Base-by-base conservation (phyloP, 2,797 vertebrate genomes). In the Clarias platycephalus region DNA sequence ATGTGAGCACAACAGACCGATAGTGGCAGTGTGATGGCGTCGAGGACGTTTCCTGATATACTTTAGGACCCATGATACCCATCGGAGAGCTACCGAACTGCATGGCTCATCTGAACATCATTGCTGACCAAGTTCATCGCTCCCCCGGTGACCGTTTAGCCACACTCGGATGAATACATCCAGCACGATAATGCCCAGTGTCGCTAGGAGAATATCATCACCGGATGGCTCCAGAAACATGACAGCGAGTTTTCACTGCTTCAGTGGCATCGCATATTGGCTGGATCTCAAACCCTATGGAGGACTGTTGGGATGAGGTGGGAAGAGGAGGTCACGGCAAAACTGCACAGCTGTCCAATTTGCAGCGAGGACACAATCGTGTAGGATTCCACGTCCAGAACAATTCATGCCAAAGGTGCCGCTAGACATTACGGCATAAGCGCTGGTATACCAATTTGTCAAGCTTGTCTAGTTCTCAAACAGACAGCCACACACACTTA, bases 201-300 rank as follows among this genome's bases (percentile, higher is more conserved):
- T 80, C 83, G 37, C 60, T 20, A 26, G 66, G 74, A 66, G 82
- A 71, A 84, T 37, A 87, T 84, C 83, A 85, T 60, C 83, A 44
- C 66, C 40, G 64, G 24, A 83, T 67, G 44, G 58, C n/a, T 80
- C 58, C 78, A 66, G 53, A n/a, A 80, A 64, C 78, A 80, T 66
- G 78, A 80, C 78, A 80, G 62, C 78, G 31, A 66, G n/a, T 80
- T 66, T 80, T 66, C 62, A 53, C 18, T 80, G 78, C 62, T 80
- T 66, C 62, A 49, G 40, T 66, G 62, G 78, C 5, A 26, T 49
- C 44, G 26, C 40, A 6, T 2, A 49, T n/a, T 80, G 37, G n/a
- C 40, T 24, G 20, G 37, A 64, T 20, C 40, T 80, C 76, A 40
- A 49, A 62, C 34, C 34, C 57, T 78, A 26, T 26, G 13, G 58